Base-by-base conservation (phyloP, 2,888 invertebrate genomes). In the Chymomyza caudatula region DNA sequence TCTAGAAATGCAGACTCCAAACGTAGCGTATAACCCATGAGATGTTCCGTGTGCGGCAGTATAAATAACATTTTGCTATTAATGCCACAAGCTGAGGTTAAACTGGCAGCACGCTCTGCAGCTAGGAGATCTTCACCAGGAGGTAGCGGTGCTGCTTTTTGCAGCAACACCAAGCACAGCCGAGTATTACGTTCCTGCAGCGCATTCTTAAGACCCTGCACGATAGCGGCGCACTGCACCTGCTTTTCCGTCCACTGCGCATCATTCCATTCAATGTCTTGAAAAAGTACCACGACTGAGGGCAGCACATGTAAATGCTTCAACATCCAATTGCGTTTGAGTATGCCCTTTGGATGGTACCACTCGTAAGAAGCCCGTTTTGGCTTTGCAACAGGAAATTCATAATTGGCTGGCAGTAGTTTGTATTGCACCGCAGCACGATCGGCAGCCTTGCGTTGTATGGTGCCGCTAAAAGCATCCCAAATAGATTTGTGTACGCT, bases 261-360 rank as follows among this genome's bases (percentile, higher is more conserved):
- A 90, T 98, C 98, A 88, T 97, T 96, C 99, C 99, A 99, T 91
- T 99, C 98, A 88, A 99, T 93, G 87, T 99, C 98, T 89, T 96
- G 97, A 90, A 99, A 99, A 69, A 98, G 93, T 2, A 98, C 97
- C 23, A 97, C 95, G 0, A 99, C 95, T 1, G 98, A 95, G 6
- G 99, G 99, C 72, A 99, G 93, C 64, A 95, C 93, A 76, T 95
- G 94, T 43, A 97, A 92, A 88, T 98, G 97, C 90, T 99, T 99
- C 58, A 94, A 93, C 92, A 98, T 95, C 99, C 99, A 99, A 88
- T 96, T 96, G 51, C 95, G 94, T 89, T 98, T 98, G 5, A 99
- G 91, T 73, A 99, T 96, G 11, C 99, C 98, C 90, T 96, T 96
- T 0, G 97, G 97, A 78, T 97, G 95, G 90, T 98, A 98, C 96